These are phyloP conservation scores for Sebastes vulpes DNA, from an alignment of 2,797 vertebrate genomes.

Conservation along the genomic window DNA sequence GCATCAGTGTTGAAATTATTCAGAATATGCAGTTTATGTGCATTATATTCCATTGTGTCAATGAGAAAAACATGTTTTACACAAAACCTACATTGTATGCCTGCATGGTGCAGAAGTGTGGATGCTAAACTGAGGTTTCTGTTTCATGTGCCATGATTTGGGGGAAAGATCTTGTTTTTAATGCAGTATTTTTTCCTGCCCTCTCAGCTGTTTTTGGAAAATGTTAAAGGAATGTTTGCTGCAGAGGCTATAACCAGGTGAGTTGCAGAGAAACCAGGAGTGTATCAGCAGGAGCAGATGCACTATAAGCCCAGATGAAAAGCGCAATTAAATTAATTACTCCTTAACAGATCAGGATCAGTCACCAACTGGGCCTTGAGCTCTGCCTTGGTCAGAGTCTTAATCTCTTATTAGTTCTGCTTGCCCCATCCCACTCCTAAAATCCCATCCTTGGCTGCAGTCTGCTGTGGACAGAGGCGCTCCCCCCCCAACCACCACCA, in stretches of 20 bases:
- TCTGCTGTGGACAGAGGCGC: constrained; percentile 66
- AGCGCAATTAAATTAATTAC: constrained; percentile 73
- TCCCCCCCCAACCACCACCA: constrained; percentile 51
- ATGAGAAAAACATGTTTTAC: neutral
- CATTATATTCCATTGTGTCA: neutral
- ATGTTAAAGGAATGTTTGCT: constrained; percentile 73
- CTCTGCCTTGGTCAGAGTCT: constrained; percentile 59
- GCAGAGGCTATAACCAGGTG: constrained; percentile 71
- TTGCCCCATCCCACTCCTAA: constrained; percentile 56
- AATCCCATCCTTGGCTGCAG: constrained; percentile 73
- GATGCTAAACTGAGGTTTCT: constrained; percentile 22
- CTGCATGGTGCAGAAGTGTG: constrained; percentile 16
- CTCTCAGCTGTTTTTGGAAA: constrained; percentile 75
- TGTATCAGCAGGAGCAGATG: constrained; percentile 56
- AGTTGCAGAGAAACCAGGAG: constrained; percentile 43
- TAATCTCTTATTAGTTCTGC: constrained; percentile 77
- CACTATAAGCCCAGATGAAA: constrained; percentile 58
- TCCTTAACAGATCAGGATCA: constrained; percentile 65
- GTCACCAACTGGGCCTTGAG: constrained; percentile 60
- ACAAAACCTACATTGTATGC: neutral
- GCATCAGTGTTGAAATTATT: neutral
- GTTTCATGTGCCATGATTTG: constrained; percentile 52
- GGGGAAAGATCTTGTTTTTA: constrained; percentile 54
- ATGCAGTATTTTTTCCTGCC: constrained; percentile 74
- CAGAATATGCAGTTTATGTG: constrained; percentile 4